phyloP scores from a whole-genome alignment of 2,888 invertebrate species.

The Bunonema sp. region DNA sequence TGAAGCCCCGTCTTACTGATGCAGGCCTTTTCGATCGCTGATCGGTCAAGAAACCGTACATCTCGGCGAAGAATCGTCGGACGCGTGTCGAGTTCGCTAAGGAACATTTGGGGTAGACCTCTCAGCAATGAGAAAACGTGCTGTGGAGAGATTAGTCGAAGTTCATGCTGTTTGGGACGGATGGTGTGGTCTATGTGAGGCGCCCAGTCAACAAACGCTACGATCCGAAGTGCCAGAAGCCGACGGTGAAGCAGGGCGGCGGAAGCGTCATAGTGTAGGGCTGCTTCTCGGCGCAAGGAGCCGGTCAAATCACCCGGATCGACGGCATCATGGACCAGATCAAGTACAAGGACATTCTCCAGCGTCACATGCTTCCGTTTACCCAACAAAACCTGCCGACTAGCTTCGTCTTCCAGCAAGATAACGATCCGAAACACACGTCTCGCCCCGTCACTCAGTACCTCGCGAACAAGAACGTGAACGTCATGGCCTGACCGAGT shows the following conservation, averaged over 20 bases:
- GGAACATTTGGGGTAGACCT: no score
- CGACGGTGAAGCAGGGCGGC: conserved; percentile 6
- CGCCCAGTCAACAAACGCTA: conserved; percentile 3
- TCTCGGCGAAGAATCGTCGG: no score
- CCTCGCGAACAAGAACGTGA: background rate
- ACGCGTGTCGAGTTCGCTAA: no score
- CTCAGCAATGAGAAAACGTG: no score
- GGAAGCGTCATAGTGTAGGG: conserved; percentile 7
- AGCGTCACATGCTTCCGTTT: background rate
- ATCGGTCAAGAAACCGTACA: no score
- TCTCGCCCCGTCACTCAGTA: background rate
- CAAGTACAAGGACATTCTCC: conserved; percentile 3
- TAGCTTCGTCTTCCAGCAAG: conserved; percentile 4
- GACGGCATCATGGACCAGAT: conserved; percentile 3
- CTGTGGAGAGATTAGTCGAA: background rate
- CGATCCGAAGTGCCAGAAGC: background rate
- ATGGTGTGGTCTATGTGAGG: conserved; percentile 3
- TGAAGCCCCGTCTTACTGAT: no score
- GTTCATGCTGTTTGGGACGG: conserved; percentile 4
- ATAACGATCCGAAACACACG: conserved; percentile 7
- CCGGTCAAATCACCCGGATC: background rate
- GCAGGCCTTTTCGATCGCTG: no score
- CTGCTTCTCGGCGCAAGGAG: background rate
- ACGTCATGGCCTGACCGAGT: background rate
- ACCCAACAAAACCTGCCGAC: background rate